A percentile compares a stretch with the other conserved stretches of the same genome.
phyloP scores from a whole-genome alignment of 2,113 vertebrate genomes.

The Anolis sagrei region DNA sequence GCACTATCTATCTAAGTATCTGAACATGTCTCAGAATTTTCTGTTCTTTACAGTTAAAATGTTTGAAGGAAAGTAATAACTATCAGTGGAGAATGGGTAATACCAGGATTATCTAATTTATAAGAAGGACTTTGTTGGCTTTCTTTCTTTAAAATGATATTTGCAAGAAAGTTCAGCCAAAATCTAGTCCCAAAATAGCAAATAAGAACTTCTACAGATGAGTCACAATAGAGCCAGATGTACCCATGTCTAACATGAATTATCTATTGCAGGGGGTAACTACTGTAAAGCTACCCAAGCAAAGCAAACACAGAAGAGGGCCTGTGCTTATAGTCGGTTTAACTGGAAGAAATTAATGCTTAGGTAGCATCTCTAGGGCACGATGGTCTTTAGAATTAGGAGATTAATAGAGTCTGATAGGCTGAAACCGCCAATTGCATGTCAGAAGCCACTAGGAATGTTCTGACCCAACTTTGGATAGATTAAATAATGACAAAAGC shows the following conservation, averaged over 20 bases:
- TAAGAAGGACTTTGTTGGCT: not conserved
- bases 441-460: slow-evolving; percentile 42
- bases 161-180: not conserved
- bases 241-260: not conserved
- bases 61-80: not conserved
- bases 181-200: not conserved
- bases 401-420: slow-evolving; percentile 22
- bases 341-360: slow-evolving; percentile 29
- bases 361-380: not conserved
- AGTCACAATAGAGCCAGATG: not conserved
- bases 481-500: slow-evolving; percentile 64
- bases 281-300: not conserved
- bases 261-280: not conserved
- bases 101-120: not conserved
- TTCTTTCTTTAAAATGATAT: not conserved
- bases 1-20: no score
- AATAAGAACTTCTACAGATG: not conserved
- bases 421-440: slow-evolving; percentile 30
- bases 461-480: slow-evolving; percentile 47
- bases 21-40: not conserved
- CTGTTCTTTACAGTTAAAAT: not conserved
- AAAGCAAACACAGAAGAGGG: not conserved
- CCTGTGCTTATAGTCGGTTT: slow-evolving; percentile 13
- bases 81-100: not conserved
- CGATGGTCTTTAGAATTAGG: slow-evolving; percentile 33